phyloP scores from a whole-genome alignment of 2,113 vertebrate species.

The Podarcis raffonei region DNA sequence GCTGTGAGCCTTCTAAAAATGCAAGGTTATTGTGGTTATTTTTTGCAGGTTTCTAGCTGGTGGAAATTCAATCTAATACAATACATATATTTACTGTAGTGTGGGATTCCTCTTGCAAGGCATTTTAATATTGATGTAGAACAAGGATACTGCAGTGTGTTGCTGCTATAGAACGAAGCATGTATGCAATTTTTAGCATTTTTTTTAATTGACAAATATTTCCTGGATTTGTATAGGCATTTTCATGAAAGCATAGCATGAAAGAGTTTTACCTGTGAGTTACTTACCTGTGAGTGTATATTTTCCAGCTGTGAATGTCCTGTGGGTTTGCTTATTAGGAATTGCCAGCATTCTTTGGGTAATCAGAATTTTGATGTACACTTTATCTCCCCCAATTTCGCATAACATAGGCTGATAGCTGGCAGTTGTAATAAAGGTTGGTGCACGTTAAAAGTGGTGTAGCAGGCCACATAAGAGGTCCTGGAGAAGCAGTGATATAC shows the following conservation, averaged over 20 bases:
- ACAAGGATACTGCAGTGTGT: neutral
- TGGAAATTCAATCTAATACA: neutral
- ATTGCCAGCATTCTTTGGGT: neutral
- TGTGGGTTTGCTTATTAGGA: neutral
- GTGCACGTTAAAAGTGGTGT: neutral
- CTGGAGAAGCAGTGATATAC: neutral
- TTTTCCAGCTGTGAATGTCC: neutral
- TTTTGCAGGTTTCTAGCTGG: constrained; percentile 16
- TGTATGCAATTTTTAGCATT: neutral
- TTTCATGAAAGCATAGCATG: neutral
- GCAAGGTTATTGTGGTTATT: neutral
- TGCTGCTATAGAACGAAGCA: constrained; percentile 22
- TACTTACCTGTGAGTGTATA: neutral
- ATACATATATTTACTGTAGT: constrained; percentile 23
- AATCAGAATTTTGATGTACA: neutral
- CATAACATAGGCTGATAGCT: neutral
- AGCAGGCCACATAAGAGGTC: constrained; percentile 4
- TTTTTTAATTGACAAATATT: neutral
- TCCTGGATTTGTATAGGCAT: constrained; percentile 5
- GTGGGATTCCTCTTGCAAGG: constrained; percentile 25
- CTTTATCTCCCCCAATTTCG: neutral
- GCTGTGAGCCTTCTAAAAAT: constrained; percentile 19
- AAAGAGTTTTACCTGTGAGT: constrained; percentile 25
- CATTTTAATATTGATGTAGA: neutral
- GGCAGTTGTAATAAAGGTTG: neutral